Evolutionary conservation across 2,888 invertebrate genomes (phyloP).

Genomic region (Apantesis nais): DNA sequence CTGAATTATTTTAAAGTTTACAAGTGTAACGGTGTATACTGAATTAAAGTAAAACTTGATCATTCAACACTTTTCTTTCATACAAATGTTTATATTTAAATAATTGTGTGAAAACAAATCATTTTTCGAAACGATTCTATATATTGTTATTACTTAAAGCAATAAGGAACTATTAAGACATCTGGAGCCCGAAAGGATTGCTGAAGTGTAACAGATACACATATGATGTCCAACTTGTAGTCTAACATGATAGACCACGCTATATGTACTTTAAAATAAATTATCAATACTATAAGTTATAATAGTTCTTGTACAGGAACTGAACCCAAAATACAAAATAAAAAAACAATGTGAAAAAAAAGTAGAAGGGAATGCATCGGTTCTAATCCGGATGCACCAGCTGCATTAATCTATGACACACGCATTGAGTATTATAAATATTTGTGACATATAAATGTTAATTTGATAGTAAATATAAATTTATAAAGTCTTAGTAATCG

Average conservation of each 20-base stretch:
- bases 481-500: neutral
- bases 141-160: too few relatives aligned
- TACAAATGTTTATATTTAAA: neutral
- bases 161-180: too few relatives aligned
- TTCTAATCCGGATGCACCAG: slow-evolving; percentile 38
- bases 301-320: too few relatives aligned
- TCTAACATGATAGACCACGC: too few relatives aligned
- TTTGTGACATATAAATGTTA: slow-evolving; percentile 34
- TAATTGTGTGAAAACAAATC: too few relatives aligned
- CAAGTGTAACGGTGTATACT: slow-evolving; percentile 10
- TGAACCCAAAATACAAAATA: too few relatives aligned
- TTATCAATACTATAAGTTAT: too few relatives aligned
- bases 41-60: slow-evolving; percentile 10
- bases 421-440: slow-evolving; percentile 38
- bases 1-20: slow-evolving; percentile 20
- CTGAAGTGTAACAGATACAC: too few relatives aligned
- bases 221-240: too few relatives aligned
- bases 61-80: neutral
- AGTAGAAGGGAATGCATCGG: slow-evolving; percentile 44
- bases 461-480: slow-evolving; percentile 14
- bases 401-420: slow-evolving; percentile 52
- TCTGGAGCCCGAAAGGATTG: too few relatives aligned
- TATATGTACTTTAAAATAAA: too few relatives aligned
- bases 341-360: slow-evolving; percentile 37
- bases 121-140: too few relatives aligned